Conservation (phyloP, 2,888 invertebrate genomes). For the Phortica okadai region DNA sequence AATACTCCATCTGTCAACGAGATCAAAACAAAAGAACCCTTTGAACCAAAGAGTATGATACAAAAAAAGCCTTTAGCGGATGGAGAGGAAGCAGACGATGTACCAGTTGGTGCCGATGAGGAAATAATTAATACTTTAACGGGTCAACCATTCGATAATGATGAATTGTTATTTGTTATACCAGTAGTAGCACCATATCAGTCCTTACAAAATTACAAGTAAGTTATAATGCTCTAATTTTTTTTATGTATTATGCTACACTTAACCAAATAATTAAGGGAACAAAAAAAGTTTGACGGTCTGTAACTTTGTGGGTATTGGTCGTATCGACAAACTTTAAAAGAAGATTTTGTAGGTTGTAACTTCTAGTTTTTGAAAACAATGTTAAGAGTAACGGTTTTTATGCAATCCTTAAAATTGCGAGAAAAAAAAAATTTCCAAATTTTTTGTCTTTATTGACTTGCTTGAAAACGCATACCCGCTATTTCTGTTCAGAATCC, state of each 20-base stretch:
- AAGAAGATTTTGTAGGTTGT: too few relatives aligned
- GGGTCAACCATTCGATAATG: constrained; percentile 88
- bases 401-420: too few relatives aligned
- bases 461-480: too few relatives aligned
- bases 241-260: too few relatives aligned
- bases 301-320: too few relatives aligned
- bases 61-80: constrained; percentile 33
- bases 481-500: too few relatives aligned
- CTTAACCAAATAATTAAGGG: background rate
- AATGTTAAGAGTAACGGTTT: too few relatives aligned
- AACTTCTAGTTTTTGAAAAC: too few relatives aligned
- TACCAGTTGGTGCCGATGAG: constrained; percentile 80
- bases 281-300: background rate
- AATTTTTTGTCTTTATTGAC: too few relatives aligned
- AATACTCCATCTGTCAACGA: constrained; percentile 39
- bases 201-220: constrained; percentile 90
- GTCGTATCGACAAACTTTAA: too few relatives aligned
- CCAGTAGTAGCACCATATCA: constrained; percentile 98
- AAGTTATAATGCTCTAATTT: constrained; percentile 61
- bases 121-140: constrained; percentile 89
- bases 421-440: too few relatives aligned
- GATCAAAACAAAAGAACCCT: constrained; percentile 23
- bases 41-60: background rate
- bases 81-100: constrained; percentile 73
- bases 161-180: constrained; percentile 94